A percentile compares a stretch with the other conserved stretches of the same genome.
Evolutionary conservation across 2,888 invertebrate species (phyloP).

Genomic region (Therioaphis trifolii): DNA sequence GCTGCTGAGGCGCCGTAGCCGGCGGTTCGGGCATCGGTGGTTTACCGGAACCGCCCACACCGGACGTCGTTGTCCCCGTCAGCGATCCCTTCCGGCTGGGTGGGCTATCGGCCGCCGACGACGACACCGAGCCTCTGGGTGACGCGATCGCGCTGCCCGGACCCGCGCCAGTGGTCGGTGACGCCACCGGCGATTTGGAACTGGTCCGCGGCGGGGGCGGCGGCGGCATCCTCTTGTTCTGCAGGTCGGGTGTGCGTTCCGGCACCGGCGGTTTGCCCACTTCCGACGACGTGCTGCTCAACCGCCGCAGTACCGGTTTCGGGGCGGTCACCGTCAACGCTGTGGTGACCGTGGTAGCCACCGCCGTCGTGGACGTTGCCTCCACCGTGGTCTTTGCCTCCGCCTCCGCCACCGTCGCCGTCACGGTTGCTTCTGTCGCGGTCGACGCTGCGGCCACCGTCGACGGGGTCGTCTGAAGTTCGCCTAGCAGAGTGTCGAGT

Average conservation of each 20-base stretch:
- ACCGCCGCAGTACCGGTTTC: conserved; percentile 73
- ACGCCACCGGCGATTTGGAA: conserved; percentile 86
- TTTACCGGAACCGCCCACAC: conserved; percentile 67
- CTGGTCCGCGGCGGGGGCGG: conserved; percentile 94
- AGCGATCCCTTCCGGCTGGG: conserved; percentile 65
- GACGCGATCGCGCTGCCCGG: conserved; percentile 76
- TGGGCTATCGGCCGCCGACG: conserved; percentile 63
- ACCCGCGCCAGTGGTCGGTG: conserved; percentile 81
- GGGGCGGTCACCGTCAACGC: conserved; percentile 74
- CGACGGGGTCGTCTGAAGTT: conserved; percentile 85
- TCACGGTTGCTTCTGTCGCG: conserved; percentile 71
- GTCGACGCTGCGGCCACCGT: conserved; percentile 79
- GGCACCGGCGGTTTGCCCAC: conserved; percentile 83
- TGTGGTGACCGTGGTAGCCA: conserved; percentile 87
- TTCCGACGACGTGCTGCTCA: conserved; percentile 88
- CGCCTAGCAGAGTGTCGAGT: conserved; percentile 96
- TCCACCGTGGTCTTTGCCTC: conserved; percentile 83
- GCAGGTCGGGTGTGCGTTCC: conserved; percentile 82
- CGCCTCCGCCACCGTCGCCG: conserved; percentile 80
- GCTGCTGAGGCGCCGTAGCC: neutral
- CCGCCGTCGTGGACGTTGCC: conserved; percentile 82
- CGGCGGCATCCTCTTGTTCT: conserved; percentile 84
- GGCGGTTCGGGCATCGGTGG: conserved; percentile 66
- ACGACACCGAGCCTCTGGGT: conserved; percentile 36
- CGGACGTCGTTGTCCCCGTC: conserved; percentile 63